Evolutionary conservation across 2,113 vertebrate species (phyloP).

Genomic region (Lethenteron reissneri): DNA sequence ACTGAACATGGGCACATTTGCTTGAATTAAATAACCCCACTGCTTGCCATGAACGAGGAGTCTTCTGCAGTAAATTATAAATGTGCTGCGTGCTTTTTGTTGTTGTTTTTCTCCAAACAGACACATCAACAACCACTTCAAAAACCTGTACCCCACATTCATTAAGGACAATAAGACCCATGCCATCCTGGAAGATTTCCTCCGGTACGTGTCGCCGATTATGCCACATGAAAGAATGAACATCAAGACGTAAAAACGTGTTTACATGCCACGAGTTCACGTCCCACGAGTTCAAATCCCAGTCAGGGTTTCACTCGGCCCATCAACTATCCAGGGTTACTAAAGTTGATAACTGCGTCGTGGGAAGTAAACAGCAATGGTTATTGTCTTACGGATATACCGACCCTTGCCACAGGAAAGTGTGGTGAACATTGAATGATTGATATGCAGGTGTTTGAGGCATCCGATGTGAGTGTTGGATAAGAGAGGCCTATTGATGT

Average conservation of each 20-base stretch:
- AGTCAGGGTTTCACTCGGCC: no score
- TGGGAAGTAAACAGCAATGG: no score
- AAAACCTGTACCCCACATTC: conserved; percentile 56
- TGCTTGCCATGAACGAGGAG: background rate
- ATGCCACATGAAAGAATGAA: conserved; percentile 8
- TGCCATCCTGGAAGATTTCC: conserved; percentile 31
- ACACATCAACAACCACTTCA: conserved; percentile 49
- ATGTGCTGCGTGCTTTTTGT: background rate
- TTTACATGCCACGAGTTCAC: background rate
- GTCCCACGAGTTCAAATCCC: no score
- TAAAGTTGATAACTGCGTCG: no score
- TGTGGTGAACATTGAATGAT: no score
- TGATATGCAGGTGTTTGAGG: no score
- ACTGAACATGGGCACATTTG: background rate
- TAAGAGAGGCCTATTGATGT: no score
- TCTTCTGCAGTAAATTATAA: background rate
- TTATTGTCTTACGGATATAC: no score
- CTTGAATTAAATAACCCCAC: background rate
- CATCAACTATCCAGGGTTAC: no score
- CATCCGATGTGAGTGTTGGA: no score
- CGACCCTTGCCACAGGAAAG: no score
- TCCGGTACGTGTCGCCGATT: conserved; percentile 28
- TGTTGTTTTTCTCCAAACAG: conserved; percentile 21
- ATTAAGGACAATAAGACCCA: conserved; percentile 25
- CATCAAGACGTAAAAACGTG: background rate